Conservation (phyloP, 2,888 invertebrate genomes). For the Gymnosoma rotundatum region DNA sequence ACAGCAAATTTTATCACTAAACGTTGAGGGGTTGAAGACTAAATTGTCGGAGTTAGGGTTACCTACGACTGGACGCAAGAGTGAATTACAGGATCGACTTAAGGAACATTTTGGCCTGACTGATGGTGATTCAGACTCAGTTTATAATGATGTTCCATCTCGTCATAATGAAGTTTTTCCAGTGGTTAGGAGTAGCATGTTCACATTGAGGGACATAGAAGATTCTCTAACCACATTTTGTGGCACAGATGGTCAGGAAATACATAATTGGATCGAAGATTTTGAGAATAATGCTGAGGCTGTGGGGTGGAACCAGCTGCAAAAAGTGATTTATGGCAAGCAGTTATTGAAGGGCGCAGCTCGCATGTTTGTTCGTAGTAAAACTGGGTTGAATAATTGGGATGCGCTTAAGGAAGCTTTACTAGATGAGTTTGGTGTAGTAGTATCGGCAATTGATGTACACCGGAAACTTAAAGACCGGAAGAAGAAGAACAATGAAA, state of each 20-base stretch:
- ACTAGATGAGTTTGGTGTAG: too few relatives aligned
- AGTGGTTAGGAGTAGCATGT: background rate
- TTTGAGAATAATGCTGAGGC: too few relatives aligned
- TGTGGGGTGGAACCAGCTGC: conserved; percentile 6
- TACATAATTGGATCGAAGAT: too few relatives aligned
- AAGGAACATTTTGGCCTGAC: conserved; percentile 19
- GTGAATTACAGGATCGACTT: conserved; percentile 48
- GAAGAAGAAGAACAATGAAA: too few relatives aligned
- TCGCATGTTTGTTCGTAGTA: too few relatives aligned
- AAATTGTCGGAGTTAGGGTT: conserved; percentile 46
- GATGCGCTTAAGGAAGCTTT: too few relatives aligned
- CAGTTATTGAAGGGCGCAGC: background rate
- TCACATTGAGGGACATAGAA: conserved; percentile 10
- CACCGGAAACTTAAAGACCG: too few relatives aligned
- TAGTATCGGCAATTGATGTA: too few relatives aligned
- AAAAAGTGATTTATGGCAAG: too few relatives aligned
- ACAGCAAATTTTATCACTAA: conserved; percentile 26
- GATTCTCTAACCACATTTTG: conserved; percentile 2
- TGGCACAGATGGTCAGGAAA: conserved; percentile 1
- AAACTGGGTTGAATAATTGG: too few relatives aligned
- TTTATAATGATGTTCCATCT: too few relatives aligned
- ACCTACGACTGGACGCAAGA: conserved; percentile 39
- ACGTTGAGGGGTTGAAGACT: conserved; percentile 41
- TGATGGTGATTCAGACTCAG: background rate
- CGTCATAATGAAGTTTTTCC: too few relatives aligned